A percentile compares a stretch with the other conserved stretches of the same genome.
These are phyloP conservation scores for Natrix natrix DNA, from an alignment of 2,797 vertebrate genomes.

Conservation along the genomic window DNA sequence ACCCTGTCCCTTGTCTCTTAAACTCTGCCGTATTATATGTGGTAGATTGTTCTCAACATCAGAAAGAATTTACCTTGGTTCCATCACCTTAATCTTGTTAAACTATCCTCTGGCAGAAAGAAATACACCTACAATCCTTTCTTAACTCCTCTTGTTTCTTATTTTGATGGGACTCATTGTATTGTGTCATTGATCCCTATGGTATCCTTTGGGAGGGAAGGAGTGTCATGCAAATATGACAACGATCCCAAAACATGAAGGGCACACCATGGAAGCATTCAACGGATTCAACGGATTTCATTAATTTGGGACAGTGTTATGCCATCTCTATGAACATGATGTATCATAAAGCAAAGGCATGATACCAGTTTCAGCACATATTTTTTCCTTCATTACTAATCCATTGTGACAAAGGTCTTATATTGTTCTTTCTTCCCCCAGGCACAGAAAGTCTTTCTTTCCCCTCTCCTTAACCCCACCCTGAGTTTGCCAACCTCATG, in stretches of 20 bases:
- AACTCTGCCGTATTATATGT: not conserved
- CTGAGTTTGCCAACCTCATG: not conserved
- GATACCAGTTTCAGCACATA: not conserved
- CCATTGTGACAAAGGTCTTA: not conserved
- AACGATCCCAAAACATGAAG: not conserved
- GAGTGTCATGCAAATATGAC: not conserved
- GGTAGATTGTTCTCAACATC: not conserved
- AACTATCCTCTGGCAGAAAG: not conserved
- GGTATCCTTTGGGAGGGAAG: not conserved
- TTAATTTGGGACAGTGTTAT: not conserved
- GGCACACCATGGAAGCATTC: conserved; percentile 6
- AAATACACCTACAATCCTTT: conserved; percentile 1
- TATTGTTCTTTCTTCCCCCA: not conserved
- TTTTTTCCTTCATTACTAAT: not conserved
- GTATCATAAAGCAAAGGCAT: not conserved
- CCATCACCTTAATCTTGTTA: not conserved
- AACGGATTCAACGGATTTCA: not conserved
- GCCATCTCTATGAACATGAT: not conserved
- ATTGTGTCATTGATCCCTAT: not conserved
- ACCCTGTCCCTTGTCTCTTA: not conserved
- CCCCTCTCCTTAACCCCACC: not conserved
- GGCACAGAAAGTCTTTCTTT: not conserved
- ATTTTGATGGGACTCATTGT: not conserved
- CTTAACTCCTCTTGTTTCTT: conserved; percentile 14
- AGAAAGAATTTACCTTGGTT: not conserved